Evolutionary conservation across 2,888 invertebrate genomes (phyloP).

Genomic region (Aspidapion aeneum): DNA sequence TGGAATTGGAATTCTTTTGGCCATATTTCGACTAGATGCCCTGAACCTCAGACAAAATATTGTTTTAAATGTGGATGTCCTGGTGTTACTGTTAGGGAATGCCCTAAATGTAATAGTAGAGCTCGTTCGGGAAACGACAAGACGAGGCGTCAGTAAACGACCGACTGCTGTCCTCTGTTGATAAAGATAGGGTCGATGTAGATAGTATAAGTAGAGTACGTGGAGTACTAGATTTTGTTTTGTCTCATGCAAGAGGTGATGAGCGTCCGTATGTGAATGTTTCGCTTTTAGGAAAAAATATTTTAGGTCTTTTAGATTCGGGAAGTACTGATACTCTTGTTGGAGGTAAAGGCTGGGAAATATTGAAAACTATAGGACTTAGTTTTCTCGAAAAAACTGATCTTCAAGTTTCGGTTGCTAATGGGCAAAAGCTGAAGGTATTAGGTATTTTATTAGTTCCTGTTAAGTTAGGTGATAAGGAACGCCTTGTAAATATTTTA

Average conservation of each 20-base stretch:
- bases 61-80: slow-evolving; percentile 10
- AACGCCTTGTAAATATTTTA: background rate
- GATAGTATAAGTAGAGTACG: too few species aligned
- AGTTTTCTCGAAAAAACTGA: background rate
- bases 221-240: background rate
- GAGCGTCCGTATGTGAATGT: slow-evolving; percentile 1
- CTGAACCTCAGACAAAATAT: background rate
- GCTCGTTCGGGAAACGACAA: too few species aligned
- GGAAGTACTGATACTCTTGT: background rate
- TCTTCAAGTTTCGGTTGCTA: background rate
- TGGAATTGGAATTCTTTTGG: slow-evolving; percentile 11
- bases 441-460: background rate
- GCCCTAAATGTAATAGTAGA: too few species aligned
- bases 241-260: slow-evolving; percentile 4
- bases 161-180: too few species aligned
- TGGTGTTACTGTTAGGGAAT: too few species aligned
- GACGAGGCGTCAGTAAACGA: slow-evolving; percentile 5
- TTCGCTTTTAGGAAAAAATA: background rate
- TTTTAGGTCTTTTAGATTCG: slow-evolving; percentile 1
- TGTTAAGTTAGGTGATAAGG: background rate
- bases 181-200: too few species aligned
- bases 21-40: slow-evolving; percentile 7
- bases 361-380: background rate
- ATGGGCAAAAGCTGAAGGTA: background rate
- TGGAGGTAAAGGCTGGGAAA: slow-evolving; percentile 8